phyloP scores from a whole-genome alignment of 2,113 vertebrate genomes.

The Melanerpes formicivorus region DNA sequence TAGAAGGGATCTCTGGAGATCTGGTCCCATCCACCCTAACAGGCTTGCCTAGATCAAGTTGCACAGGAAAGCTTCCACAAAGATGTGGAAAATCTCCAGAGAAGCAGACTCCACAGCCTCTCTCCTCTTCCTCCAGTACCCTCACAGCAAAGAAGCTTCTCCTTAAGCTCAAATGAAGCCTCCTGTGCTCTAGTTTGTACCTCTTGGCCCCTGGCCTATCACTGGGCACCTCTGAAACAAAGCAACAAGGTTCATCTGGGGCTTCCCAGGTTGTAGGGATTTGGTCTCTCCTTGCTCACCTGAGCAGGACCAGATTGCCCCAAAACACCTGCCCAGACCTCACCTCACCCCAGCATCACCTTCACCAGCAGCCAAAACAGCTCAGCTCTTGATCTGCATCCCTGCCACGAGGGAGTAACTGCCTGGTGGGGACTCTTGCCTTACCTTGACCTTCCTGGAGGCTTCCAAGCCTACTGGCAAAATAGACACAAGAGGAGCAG shows the following conservation, averaged over 20 bases:
- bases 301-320: background rate
- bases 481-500: fast-evolving
- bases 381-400: background rate
- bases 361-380: background rate
- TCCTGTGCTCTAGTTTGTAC: no score
- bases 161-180: no score
- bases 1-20: no score
- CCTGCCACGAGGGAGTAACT: fast-evolving
- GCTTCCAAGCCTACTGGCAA: fast-evolving
- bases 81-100: no score
- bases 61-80: no score
- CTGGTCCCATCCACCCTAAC: no score
- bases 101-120: no score
- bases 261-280: background rate
- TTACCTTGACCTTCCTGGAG: background rate
- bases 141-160: no score
- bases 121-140: no score
- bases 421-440: fast-evolving
- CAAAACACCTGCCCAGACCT: background rate
- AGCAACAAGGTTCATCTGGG: background rate
- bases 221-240: background rate
- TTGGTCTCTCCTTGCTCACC: background rate
- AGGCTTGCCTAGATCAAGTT: no score
- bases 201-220: no score
- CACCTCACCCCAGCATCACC: background rate